phyloP scores from a whole-genome alignment of 2,888 invertebrate species.

The Temnothorax ravouxi region DNA sequence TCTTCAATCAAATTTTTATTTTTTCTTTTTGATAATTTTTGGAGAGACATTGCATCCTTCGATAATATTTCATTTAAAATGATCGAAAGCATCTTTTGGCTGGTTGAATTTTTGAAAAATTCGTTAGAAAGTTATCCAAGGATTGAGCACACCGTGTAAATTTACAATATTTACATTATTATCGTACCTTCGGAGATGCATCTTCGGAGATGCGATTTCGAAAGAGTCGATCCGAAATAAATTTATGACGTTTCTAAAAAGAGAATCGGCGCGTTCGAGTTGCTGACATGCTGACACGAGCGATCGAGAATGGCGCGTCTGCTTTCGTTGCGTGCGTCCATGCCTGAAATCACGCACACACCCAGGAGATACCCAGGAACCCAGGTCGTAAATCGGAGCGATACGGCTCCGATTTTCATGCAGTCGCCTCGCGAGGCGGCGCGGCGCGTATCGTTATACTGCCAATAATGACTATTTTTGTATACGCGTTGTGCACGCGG shows the following conservation, averaged over 20 bases:
- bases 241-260: background rate
- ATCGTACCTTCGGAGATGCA: background rate
- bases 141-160: background rate
- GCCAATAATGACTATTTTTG: slow-evolving; percentile 52
- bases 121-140: background rate
- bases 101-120: background rate
- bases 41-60: background rate
- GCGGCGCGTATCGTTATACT: slow-evolving; percentile 13
- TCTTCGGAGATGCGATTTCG: background rate
- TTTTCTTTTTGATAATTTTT: background rate
- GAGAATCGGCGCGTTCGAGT: background rate
- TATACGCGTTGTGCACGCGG: slow-evolving; percentile 10
- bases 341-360: slow-evolving; percentile 26
- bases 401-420: slow-evolving; percentile 17
- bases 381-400: slow-evolving; percentile 19
- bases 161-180: background rate
- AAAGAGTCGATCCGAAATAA: background rate
- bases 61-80: background rate
- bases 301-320: slow-evolving; percentile 14
- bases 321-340: slow-evolving; percentile 2
- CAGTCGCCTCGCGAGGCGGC: background rate
- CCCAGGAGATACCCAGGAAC: background rate
- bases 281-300: no score
- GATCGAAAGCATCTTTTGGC: background rate
- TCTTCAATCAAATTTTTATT: background rate